Percentiles rank a stretch among this genome's conserved stretches.
Evolutionary conservation across 2,113 vertebrate species (phyloP).

Genomic region (Atrichornis clamosus): DNA sequence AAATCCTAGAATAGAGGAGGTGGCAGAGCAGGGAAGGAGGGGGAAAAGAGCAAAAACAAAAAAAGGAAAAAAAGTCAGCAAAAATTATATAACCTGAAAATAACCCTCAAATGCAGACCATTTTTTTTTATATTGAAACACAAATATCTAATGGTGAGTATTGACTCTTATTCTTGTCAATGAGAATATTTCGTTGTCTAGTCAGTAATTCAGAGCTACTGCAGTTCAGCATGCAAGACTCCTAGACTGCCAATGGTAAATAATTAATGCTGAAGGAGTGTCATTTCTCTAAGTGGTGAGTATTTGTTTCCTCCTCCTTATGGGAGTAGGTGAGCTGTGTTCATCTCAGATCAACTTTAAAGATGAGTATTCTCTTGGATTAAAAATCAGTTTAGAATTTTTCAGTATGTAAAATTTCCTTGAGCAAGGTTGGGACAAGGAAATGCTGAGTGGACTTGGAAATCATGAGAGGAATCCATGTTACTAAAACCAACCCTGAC

Average conservation of each 20-base stretch:
- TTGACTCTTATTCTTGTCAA: neutral
- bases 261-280: slow-evolving; percentile 15
- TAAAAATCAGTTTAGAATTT: neutral
- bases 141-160: neutral
- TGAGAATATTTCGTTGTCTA: neutral
- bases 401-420: neutral
- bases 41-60: neutral
- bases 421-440: neutral
- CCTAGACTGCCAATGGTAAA: neutral
- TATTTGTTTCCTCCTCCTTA: neutral
- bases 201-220: neutral
- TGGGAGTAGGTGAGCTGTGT: neutral
- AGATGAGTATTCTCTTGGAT: neutral
- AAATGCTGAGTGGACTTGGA: neutral
- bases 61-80: neutral
- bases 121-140: neutral
- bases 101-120: neutral
- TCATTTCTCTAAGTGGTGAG: neutral
- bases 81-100: neutral
- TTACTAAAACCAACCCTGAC: neutral
- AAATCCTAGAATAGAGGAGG: neutral
- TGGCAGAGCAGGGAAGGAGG: neutral
- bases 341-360: neutral
- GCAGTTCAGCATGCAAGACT: neutral
- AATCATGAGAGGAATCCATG: neutral